phyloP scores from a whole-genome alignment of 2,888 invertebrate genomes.

The Apamea anceps region DNA sequence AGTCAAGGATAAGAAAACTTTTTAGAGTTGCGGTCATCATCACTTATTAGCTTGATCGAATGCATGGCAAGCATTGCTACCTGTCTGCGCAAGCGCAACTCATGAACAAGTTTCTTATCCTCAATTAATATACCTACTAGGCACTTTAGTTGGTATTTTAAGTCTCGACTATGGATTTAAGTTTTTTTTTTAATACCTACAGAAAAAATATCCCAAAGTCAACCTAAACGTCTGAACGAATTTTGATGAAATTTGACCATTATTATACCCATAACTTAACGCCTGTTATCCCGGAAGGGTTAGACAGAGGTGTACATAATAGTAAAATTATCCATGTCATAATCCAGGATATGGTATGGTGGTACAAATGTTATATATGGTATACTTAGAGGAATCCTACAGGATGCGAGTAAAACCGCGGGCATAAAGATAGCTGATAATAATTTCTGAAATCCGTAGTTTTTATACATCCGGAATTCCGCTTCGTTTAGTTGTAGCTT shows the following conservation, averaged over 20 bases:
- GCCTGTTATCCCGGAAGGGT: not conserved
- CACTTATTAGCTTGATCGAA: not conserved
- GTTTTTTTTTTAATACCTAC: not conserved
- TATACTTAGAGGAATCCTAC: not conserved
- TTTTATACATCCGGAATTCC: not conserved
- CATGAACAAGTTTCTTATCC: conserved; percentile 9
- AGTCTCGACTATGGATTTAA: not conserved
- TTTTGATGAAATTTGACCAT: not conserved
- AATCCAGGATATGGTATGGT: conserved; percentile 2
- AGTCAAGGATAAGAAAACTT: conserved; percentile 10
- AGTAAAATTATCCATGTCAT: not conserved
- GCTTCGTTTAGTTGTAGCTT: conserved; percentile 22
- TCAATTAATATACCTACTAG: conserved; percentile 8
- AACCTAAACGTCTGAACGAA: not conserved
- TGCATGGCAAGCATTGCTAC: not conserved
- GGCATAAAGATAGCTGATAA: not conserved
- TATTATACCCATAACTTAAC: not conserved
- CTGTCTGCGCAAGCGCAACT: conserved; percentile 29
- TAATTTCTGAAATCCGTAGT: not conserved
- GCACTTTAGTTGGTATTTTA: not conserved
- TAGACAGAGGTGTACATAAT: not conserved
- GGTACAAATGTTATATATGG: not conserved
- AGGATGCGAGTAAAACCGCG: not conserved
- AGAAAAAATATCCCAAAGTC: not conserved
- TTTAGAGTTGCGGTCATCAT: conserved; percentile 41